Conservation (phyloP, 2,113 vertebrate genomes). For the Oncorhynchus masou region DNA sequence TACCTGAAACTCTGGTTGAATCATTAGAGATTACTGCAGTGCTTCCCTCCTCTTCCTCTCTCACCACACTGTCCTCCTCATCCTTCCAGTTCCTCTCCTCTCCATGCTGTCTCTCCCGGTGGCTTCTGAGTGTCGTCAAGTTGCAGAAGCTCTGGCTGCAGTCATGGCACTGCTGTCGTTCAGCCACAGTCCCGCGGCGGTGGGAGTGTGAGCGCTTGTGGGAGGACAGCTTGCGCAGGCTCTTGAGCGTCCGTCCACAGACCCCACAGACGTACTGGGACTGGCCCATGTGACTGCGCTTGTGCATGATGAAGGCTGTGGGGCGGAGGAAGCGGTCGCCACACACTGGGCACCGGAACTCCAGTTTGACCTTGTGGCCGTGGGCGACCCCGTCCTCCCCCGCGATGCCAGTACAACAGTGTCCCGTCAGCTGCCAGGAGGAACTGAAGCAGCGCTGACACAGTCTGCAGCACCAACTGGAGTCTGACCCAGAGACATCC, state of each 20-base stretch:
- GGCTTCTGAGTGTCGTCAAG: background rate
- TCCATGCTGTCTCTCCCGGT: background rate
- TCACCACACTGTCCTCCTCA: background rate
- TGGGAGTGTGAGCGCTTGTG: too few relatives aligned
- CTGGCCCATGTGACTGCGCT: constrained; percentile 18
- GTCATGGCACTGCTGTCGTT: too few relatives aligned
- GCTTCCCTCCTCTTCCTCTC: background rate
- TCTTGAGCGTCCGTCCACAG: constrained; percentile 17
- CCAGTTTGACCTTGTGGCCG: too few relatives aligned
- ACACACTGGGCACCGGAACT: too few relatives aligned
- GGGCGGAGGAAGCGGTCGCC: background rate
- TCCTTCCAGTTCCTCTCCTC: background rate
- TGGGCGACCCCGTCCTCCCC: too few relatives aligned
- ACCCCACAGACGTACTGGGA: constrained; percentile 24
- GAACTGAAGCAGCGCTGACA: too few relatives aligned
- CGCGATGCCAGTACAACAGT: too few relatives aligned
- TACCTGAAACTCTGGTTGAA: too few relatives aligned
- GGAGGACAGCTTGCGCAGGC: constrained; percentile 5
- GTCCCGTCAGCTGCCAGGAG: too few relatives aligned
- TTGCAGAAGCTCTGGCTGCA: background rate
- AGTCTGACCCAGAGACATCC: too few relatives aligned
- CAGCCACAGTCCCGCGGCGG: too few relatives aligned
- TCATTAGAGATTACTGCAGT: background rate
- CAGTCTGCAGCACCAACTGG: too few relatives aligned
- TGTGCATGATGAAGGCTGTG: background rate